Evolutionary conservation across 2,797 vertebrate species (phyloP).

Genomic region (Orientallactaga sibirica): DNA sequence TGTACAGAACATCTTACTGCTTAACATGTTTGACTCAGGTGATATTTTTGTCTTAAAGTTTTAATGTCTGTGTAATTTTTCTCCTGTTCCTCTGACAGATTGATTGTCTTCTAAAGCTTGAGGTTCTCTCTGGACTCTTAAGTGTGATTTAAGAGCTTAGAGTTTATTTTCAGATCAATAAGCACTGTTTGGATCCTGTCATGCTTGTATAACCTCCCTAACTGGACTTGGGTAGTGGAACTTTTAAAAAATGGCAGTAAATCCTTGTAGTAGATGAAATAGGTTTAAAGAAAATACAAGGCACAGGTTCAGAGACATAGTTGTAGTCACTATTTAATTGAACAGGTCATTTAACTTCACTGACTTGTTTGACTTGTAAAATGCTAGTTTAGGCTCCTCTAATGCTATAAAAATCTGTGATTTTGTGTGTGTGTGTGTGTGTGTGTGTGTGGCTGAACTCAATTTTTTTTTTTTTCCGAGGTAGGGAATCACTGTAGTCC

Average conservation of each 20-base stretch:
- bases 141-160: slow-evolving; percentile 41
- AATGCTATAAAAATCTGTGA: background rate
- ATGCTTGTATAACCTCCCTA: background rate
- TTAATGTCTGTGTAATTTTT: background rate
- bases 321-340: slow-evolving; percentile 21
- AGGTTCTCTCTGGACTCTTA: slow-evolving; percentile 27
- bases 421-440: slow-evolving; percentile 16
- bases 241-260: slow-evolving; percentile 24
- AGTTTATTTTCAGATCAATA: slow-evolving; percentile 32
- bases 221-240: background rate
- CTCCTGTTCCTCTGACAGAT: slow-evolving; percentile 8
- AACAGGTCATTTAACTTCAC: background rate
- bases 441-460: background rate
- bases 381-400: slow-evolving; percentile 4
- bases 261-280: slow-evolving; percentile 6
- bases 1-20: background rate
- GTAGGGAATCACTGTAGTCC: too few relatives aligned
- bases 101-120: slow-evolving; percentile 57
- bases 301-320: slow-evolving; percentile 20
- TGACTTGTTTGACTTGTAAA: slow-evolving; percentile 6
- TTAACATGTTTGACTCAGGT: slow-evolving; percentile 11
- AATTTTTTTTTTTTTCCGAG: too few relatives aligned
- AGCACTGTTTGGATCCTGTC: background rate
- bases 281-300: background rate
- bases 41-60: slow-evolving; percentile 13